Evolutionary conservation across 2,113 vertebrate species (phyloP).

Genomic region (Cyprinodon brontotheroides): DNA sequence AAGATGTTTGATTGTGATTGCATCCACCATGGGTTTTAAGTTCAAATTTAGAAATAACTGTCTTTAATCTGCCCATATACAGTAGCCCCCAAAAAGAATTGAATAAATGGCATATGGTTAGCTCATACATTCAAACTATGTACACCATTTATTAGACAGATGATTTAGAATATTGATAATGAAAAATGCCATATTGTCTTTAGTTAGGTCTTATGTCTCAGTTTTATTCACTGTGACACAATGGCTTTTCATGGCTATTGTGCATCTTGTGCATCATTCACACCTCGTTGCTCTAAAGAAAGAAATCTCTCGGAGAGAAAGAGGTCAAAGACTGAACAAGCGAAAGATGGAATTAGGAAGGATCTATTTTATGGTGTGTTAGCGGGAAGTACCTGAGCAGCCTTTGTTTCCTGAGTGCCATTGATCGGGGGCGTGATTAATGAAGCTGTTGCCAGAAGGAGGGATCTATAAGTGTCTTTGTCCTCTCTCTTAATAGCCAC

Average conservation of each 20-base stretch:
- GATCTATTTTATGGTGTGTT: constrained; percentile 52
- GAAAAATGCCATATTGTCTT: neutral
- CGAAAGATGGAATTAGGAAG: constrained; percentile 20
- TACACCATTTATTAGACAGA: too few relatives aligned
- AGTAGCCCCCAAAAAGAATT: too few relatives aligned
- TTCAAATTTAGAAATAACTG: too few relatives aligned
- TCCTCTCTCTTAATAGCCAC: constrained; percentile 43
- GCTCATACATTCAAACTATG: too few relatives aligned
- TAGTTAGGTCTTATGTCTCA: neutral
- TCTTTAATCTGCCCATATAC: too few relatives aligned
- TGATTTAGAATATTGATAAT: too few relatives aligned
- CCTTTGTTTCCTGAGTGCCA: constrained; percentile 47
- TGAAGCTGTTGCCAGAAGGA: constrained; percentile 57
- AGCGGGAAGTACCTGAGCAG: constrained; percentile 28
- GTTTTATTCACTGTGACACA: neutral
- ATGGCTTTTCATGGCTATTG: constrained; percentile 5
- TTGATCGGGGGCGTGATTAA: constrained; percentile 65
- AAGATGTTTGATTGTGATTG: too few relatives aligned
- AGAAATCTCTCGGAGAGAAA: constrained; percentile 43
- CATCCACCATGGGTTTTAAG: too few relatives aligned
- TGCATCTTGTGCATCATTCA: constrained; percentile 1
- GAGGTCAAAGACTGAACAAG: constrained; percentile 45
- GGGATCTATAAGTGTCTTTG: constrained; percentile 52
- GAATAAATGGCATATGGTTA: too few relatives aligned
- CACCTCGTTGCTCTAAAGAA: constrained; percentile 10